A percentile compares a stretch with the other conserved stretches of the same genome.
phyloP scores from a whole-genome alignment of 64 coral and sea anemone species.

The Pachyseris speciosa region DNA sequence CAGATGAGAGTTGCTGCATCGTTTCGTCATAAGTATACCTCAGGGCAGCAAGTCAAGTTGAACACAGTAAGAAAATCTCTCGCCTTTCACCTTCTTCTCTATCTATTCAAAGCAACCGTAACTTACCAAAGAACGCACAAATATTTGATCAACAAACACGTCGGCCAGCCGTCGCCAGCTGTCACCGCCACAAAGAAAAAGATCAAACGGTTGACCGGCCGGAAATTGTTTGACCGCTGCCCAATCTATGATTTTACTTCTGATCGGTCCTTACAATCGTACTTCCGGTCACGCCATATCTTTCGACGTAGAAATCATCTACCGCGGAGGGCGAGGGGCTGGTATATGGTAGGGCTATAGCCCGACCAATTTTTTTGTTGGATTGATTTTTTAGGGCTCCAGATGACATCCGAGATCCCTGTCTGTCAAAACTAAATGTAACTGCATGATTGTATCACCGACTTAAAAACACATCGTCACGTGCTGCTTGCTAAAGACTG shows the following conservation, averaged over 20 bases:
- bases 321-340: no score
- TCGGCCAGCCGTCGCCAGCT: neutral
- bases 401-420: no score
- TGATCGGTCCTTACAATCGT: neutral
- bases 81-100: neutral
- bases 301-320: no score
- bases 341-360: no score
- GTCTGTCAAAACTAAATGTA: no score
- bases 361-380: no score
- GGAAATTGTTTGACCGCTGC: conserved; percentile 7
- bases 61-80: neutral
- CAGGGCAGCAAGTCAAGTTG: neutral
- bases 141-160: neutral
- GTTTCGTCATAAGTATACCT: neutral
- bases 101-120: neutral
- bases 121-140: neutral
- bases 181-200: neutral
- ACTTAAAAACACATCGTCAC: no score
- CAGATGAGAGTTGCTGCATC: conserved; percentile 27
- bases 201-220: no score
- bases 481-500: no score
- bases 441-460: no score
- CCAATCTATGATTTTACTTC: neutral
- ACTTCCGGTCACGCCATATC: neutral
- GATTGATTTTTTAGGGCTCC: no score